These are phyloP conservation scores for Hippocampus kuda DNA, from an alignment of 2,797 vertebrate genomes.

Conservation along the genomic window DNA sequence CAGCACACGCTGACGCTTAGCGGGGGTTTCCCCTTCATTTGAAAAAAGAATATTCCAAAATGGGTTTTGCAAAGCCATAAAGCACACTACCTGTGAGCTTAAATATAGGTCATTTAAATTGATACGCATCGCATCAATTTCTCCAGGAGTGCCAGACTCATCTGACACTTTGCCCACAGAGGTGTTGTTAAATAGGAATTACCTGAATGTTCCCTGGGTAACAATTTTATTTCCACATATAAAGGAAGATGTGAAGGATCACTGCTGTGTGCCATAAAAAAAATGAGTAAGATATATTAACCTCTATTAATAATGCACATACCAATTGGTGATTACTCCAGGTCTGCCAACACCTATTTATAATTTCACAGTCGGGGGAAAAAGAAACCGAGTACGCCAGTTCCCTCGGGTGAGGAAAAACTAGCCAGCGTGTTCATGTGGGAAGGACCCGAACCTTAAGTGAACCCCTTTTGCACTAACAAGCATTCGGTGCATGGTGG, in stretches of 20 bases:
- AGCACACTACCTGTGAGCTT: conserved; percentile 12
- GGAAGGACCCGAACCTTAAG: conserved; percentile 24
- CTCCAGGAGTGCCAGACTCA: conserved; percentile 18
- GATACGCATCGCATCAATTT: conserved; percentile 22
- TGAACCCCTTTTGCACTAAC: conserved; percentile 36
- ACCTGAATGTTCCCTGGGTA: conserved; percentile 17
- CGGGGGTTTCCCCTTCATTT: conserved; percentile 3
- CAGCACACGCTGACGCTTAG: conserved; percentile 23
- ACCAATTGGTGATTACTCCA: conserved; percentile 31
- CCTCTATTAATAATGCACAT: conserved; percentile 15
- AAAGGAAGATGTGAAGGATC: background rate
- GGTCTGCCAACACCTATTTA: conserved; percentile 15
- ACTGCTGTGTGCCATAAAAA: conserved; percentile 6
- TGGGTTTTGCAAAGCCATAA: conserved; percentile 6
- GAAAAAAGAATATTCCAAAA: background rate
- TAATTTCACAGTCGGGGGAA: conserved; percentile 31
- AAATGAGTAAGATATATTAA: background rate
- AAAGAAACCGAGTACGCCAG: conserved; percentile 19
- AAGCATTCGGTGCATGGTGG: conserved; percentile 30
- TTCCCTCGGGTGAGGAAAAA: conserved; percentile 23
- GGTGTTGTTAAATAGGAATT: conserved; percentile 21
- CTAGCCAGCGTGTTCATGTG: conserved; percentile 11
- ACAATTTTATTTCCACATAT: conserved; percentile 1
- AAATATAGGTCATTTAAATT: conserved; percentile 18
- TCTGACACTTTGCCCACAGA: conserved; percentile 14